Evolutionary conservation across 2,888 invertebrate species (phyloP).

Genomic region (Eristalinus aeneus): DNA sequence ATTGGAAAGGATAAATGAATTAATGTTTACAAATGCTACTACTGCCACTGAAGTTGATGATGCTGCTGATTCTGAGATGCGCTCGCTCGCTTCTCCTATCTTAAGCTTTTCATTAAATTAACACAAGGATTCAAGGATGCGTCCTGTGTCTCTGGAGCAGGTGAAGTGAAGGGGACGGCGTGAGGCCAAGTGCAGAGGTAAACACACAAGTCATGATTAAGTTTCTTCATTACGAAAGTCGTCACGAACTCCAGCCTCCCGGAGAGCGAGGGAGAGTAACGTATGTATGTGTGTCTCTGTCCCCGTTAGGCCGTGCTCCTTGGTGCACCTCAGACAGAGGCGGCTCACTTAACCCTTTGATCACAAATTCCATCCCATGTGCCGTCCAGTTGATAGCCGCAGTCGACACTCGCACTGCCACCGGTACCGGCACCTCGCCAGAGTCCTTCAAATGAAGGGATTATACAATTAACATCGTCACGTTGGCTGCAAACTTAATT

Average conservation of each 20-base stretch:
- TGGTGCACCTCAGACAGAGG: neutral
- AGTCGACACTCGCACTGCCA: neutral
- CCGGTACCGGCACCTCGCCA: neutral
- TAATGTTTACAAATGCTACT: constrained; percentile 70
- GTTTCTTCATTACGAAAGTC: constrained; percentile 64
- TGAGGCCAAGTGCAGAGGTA: constrained; percentile 17
- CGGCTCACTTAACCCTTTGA: neutral
- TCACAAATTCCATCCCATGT: neutral
- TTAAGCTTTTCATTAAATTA: constrained; percentile 69
- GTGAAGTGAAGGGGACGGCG: too few relatives aligned
- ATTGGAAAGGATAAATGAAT: constrained; percentile 71
- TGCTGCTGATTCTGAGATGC: constrained; percentile 29
- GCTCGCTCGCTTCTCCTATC: constrained; percentile 45
- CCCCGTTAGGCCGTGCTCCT: neutral
- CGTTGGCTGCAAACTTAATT: constrained; percentile 64
- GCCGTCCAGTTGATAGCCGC: neutral
- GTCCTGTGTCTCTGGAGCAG: neutral
- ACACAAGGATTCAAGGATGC: constrained; percentile 45
- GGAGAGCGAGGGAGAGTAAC: neutral
- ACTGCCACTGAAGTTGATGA: constrained; percentile 49
- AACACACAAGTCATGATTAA: constrained; percentile 62
- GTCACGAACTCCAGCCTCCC: neutral
- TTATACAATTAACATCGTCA: constrained; percentile 68
- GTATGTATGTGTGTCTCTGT: neutral
- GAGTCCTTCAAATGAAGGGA: constrained; percentile 41